These are phyloP conservation scores for Verasper variegatus DNA, from an alignment of 2,113 vertebrate genomes.

Conservation along the genomic window DNA sequence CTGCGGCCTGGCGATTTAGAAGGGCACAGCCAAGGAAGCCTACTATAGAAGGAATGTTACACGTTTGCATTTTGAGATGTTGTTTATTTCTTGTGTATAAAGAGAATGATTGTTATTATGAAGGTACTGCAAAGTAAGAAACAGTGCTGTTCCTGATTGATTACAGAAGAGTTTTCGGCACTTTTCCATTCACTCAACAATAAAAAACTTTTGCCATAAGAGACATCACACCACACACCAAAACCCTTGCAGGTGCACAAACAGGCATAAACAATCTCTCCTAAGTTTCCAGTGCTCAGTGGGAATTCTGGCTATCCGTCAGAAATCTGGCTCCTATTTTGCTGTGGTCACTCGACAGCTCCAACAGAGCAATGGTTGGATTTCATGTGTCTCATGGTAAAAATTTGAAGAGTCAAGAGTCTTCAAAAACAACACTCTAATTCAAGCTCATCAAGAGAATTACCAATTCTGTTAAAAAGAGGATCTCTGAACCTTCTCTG, in stretches of 20 bases:
- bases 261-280: not conserved
- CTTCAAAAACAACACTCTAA: too few species aligned
- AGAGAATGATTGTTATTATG: not conserved
- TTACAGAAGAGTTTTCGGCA: not conserved
- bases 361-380: conserved; percentile 7
- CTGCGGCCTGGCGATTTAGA: conserved; percentile 63
- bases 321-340: not conserved
- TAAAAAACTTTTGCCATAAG: too few species aligned
- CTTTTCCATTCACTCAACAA: too few species aligned
- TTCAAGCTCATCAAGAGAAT: not conserved
- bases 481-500: too few species aligned
- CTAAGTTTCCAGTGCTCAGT: conserved; percentile 3
- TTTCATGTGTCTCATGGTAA: conserved; percentile 4
- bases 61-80: conserved; percentile 16
- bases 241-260: conserved; percentile 9
- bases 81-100: not conserved
- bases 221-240: not conserved
- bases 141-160: not conserved
- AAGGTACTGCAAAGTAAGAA: too few species aligned
- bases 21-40: conserved; percentile 50
- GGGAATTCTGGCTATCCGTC: conserved; percentile 4
- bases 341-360: conserved; percentile 23
- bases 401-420: not conserved
- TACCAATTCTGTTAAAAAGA: not conserved
- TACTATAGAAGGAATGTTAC: conserved; percentile 36